Base-by-base conservation (phyloP, 2,797 vertebrate species). In the Phataginus tetradactyla region DNA sequence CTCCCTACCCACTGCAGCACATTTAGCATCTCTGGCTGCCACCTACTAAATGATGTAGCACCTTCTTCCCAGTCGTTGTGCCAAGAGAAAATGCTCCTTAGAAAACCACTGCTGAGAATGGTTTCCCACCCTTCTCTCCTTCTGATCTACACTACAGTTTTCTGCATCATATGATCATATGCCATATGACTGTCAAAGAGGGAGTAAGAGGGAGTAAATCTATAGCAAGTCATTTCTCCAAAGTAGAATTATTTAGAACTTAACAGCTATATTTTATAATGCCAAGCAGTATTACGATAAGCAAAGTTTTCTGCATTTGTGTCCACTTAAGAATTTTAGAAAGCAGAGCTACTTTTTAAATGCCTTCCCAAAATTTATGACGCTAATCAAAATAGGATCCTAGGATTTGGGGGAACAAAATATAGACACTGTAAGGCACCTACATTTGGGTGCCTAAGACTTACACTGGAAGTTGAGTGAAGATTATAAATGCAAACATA, bases 321-420 rank as follows among this genome's bases (percentile, higher is more conserved):
- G 20, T 29, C 21, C 10, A 87, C 55, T 88, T 34, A 97, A 91
- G 29, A 64, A 45, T 86, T 96, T 96, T 84, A 86, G 49, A 95
- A 89, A 95, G 29, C 39, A 88, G 20, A 85, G 12, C 20, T 92
- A 57, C 79, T 89, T 93, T 94, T 86, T 51, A 95, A 87, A 95
- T 88, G 25, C n/a, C 68, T 51, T 85, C 14, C 59, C 5, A 23
- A 49, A 87, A 94, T 72, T 64, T 74, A 92, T 57, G 42, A 86
- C 68, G 77, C 23, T 84, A 90, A 80, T 71, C 89, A 78, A 83
- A 93, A 77, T 71, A 92, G n/a, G 10, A 91, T 66, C 11, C 72
- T 64, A 57, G 20, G 6, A 63, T 66, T 79, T 91, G 88, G 39
- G 2, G 21, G 86, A 96, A 80, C 57, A 80, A 32, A 94, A 83